Evolutionary conservation across 2,888 invertebrate species (phyloP), one percentile per base, ranked within the genome.

Genomic region (Euspilapteryx auroguttella): DNA sequence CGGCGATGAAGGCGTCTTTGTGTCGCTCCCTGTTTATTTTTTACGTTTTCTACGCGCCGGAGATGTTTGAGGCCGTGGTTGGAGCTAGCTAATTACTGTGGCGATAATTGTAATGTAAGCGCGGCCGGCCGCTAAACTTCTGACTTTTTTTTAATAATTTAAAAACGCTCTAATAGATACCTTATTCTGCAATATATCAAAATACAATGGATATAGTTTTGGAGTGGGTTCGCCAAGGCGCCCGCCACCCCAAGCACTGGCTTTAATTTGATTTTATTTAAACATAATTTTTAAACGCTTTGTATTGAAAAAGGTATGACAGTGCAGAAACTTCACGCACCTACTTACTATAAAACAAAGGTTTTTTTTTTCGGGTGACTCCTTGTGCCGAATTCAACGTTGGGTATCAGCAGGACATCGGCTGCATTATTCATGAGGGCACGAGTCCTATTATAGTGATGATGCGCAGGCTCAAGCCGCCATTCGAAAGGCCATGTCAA

Each of bases 1-100:
- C n/a, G n/a, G n/a, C n/a, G 49, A 61, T 63, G 55, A 69, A 68
- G 52, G 54, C 50, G 42, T 54, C 71, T 57, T 71, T 73, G 64
- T 71, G 39, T 48, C 41, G 45, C 38, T 24, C 42, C 37, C 37
- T 65, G 64, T 71, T 68, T 65, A 54, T 59, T 56, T 57, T 61
- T 27, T 6, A 10, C 25, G 3, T 3, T n/a, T 12, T 25, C 6
- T 20, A n/a, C 21, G 20, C 12, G 51, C 37, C 35, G 41, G 31
- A 31, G 33, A 29, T 31, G 35, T 30, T 38, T 40, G 36, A 37
- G 34, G 37, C 43, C 42, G 43, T 47, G 47, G 45, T 58, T 25
- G 30, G 21, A 22, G 31, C 32, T 12, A 12, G 22, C 31, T 31
- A 59, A 65, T 66, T 61, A 51, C 47, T 43, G 39, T 45, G 47